Percentiles rank a stretch among this genome's conserved stretches.
phyloP scores from a whole-genome alignment of 2,888 invertebrate species.

The Antheraea yamamai region DNA sequence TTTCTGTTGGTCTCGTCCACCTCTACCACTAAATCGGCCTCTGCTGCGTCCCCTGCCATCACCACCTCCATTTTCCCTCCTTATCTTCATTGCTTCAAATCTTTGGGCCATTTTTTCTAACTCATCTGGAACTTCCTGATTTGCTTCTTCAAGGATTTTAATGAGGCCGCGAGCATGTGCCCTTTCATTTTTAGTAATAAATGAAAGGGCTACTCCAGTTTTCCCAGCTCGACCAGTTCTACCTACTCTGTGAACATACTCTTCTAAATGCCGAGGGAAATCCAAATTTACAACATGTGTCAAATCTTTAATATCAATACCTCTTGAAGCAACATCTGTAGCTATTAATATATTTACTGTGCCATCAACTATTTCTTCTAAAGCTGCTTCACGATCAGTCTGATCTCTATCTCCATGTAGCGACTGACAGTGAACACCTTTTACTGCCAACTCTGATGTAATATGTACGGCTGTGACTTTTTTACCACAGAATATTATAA shows the following conservation, averaged over 20 bases:
- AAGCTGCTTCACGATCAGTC: constrained; percentile 88
- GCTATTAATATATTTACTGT: constrained; percentile 92
- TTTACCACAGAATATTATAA: constrained; percentile 94
- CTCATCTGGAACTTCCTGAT: constrained; percentile 91
- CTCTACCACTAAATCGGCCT: constrained; percentile 49
- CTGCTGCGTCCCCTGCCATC: constrained; percentile 63
- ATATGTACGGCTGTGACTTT: constrained; percentile 93
- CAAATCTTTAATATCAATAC: constrained; percentile 94
- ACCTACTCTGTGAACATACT: constrained; percentile 97
- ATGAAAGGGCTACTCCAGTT: constrained; percentile 91
- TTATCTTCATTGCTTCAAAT: constrained; percentile 85
- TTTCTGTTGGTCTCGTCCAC: constrained; percentile 42
- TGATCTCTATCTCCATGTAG: constrained; percentile 96
- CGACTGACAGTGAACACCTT: constrained; percentile 87
- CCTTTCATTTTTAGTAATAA: constrained; percentile 92
- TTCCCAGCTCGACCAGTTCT: constrained; percentile 96
- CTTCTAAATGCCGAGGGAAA: constrained; percentile 96
- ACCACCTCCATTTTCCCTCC: constrained; percentile 79
- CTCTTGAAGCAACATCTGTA: constrained; percentile 97
- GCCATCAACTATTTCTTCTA: constrained; percentile 91
- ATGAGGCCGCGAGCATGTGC: constrained; percentile 90
- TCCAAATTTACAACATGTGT: constrained; percentile 96
- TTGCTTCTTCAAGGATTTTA: constrained; percentile 92
- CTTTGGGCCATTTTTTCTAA: constrained; percentile 89
- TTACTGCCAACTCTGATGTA: constrained; percentile 88